These are phyloP conservation scores for Hydra vulgaris DNA, from an alignment of 30 jellyfish, hydroid and myxozoan genomes.

Conservation along the genomic window DNA sequence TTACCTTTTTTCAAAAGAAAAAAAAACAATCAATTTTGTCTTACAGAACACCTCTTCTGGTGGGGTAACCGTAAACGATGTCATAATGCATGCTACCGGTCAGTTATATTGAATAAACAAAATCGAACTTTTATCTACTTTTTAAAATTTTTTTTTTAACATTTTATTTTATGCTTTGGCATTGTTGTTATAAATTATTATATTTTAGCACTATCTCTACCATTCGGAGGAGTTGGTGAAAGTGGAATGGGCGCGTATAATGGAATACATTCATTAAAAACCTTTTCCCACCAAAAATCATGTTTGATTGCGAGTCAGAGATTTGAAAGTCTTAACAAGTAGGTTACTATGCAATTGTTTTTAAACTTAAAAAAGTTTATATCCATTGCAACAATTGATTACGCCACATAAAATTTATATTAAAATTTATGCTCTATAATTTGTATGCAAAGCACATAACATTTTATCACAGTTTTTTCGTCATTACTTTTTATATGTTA, in stretches of 20 bases:
- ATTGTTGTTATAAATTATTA: background rate
- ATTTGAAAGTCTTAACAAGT: slow-evolving; percentile 40
- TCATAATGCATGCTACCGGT: slow-evolving; percentile 69
- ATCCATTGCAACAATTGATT: too few relatives aligned
- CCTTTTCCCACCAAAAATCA: slow-evolving; percentile 68
- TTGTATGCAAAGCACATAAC: too few relatives aligned
- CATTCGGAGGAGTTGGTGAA: slow-evolving; percentile 91
- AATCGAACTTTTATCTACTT: too few relatives aligned
- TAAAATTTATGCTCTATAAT: too few relatives aligned
- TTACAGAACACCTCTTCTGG: slow-evolving; percentile 68
- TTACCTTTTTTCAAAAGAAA: slow-evolving; percentile 50
- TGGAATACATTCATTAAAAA: slow-evolving; percentile 51
- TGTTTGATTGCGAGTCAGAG: slow-evolving; percentile 57
- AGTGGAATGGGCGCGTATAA: slow-evolving; percentile 88
- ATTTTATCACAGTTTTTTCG: too few relatives aligned
- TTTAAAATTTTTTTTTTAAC: too few relatives aligned
- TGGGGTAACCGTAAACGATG: slow-evolving; percentile 62
- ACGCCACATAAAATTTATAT: background rate
- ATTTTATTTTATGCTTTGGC: background rate
- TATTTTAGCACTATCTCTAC: slow-evolving; percentile 37
- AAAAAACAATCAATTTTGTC: slow-evolving; percentile 29
- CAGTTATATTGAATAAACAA: background rate
- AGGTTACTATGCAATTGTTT: too few relatives aligned
- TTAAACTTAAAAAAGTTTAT: too few relatives aligned
- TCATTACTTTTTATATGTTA: too few relatives aligned